Evolutionary conservation across 92 coral and sea anemone species (phyloP).

Genomic region (Virgularia gustaviana): DNA sequence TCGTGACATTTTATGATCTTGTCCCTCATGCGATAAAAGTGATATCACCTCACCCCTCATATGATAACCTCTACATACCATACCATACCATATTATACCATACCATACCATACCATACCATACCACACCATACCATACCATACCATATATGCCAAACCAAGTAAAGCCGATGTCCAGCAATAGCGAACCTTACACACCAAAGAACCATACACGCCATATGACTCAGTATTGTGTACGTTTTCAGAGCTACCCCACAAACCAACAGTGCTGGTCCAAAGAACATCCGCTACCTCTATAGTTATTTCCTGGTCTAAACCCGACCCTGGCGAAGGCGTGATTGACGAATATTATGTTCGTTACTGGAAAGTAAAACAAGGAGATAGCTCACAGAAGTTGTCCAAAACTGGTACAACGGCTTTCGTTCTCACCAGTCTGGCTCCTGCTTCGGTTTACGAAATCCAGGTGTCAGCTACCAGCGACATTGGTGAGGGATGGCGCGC

Average conservation of each 20-base stretch:
- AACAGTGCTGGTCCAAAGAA: neutral
- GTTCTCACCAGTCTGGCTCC: slow-evolving; percentile 15
- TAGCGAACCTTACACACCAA: too few species aligned
- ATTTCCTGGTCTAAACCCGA: slow-evolving; percentile 3
- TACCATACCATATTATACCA: too few species aligned
- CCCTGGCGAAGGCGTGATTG: slow-evolving; percentile 15
- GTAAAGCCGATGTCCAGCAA: too few species aligned
- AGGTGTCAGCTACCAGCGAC: slow-evolving; percentile 23
- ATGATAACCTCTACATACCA: too few species aligned
- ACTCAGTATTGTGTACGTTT: too few species aligned
- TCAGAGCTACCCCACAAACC: neutral
- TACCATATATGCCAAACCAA: neutral
- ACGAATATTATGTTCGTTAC: slow-evolving; percentile 21
- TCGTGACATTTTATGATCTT: too few species aligned
- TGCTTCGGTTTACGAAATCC: slow-evolving; percentile 1
- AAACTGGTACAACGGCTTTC: slow-evolving; percentile 1
- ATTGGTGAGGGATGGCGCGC: slow-evolving; percentile 19
- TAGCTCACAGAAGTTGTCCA: slow-evolving; percentile 9
- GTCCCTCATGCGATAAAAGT: too few species aligned
- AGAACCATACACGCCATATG: too few species aligned
- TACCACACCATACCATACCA: slow-evolving; percentile 1
- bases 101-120: too few species aligned
- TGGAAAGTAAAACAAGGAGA: slow-evolving; percentile 14
- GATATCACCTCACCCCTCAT: too few species aligned
- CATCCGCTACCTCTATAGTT: neutral